Evolutionary conservation across 2,113 vertebrate genomes (phyloP).

Genomic region (Myocastor coypus): DNA sequence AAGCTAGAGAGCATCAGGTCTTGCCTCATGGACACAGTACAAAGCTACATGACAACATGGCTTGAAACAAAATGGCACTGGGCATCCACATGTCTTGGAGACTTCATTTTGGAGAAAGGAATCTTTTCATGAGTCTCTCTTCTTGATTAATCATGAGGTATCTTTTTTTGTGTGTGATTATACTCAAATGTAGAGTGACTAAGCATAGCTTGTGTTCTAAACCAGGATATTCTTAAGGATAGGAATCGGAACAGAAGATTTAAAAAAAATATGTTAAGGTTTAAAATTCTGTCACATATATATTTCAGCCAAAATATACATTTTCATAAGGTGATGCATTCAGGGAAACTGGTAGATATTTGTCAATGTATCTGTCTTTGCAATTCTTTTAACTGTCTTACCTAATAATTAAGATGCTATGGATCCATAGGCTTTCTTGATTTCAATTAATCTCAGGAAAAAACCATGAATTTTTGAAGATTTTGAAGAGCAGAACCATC

Average conservation of each 20-base stretch:
- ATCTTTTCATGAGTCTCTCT: constrained; percentile 30
- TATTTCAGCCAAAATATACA: background rate
- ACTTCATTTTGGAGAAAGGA: background rate
- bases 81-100: background rate
- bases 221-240: background rate
- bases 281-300: background rate
- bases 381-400: constrained; percentile 45
- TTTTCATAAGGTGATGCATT: constrained; percentile 7
- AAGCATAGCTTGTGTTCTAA: background rate
- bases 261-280: background rate
- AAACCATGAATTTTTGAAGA: background rate
- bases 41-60: constrained; percentile 53
- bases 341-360: background rate
- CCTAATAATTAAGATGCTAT: constrained; percentile 1
- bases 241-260: background rate
- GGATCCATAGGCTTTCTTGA: constrained; percentile 4
- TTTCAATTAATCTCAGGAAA: constrained; percentile 33
- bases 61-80: background rate
- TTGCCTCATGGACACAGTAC: background rate
- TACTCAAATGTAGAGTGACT: background rate
- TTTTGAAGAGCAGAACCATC: constrained; percentile 6
- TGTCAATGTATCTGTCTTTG: background rate
- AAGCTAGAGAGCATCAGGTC: background rate
- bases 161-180: background rate
- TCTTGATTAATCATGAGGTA: accelerated